Evolutionary conservation across 2,888 invertebrate species (phyloP), one percentile per base, ranked within the genome.

Genomic region (Diplolepis rosae): DNA sequence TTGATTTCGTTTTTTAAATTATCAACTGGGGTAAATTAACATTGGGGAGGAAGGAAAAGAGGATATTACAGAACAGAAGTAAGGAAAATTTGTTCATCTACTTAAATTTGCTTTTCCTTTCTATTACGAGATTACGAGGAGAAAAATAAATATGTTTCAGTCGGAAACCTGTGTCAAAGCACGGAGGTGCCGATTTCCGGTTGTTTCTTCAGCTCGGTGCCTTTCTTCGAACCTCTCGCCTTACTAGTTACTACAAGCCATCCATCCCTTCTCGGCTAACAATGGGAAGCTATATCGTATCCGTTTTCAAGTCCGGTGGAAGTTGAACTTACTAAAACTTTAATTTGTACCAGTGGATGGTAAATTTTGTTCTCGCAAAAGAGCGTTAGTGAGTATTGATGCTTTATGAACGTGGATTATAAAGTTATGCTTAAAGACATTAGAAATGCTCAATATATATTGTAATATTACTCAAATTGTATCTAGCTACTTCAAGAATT

Each of bases 101-200:
- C 6, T 24, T 39, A 39, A 61, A 27, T 61, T 61, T 61, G 61
- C n/a, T 61, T 24, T 39, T 39, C 39, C 27, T 61, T 61, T 35
- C 27, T 61, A 39, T 24, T 61, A 61, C n/a, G 9, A 22, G 61
- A 61, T 61, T 61, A 39, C 39, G 61, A 9, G 15, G 24, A 39
- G 61, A 61, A 61, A 61, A 39, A 61, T 61, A 61, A 61, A 61
- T 61, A 61, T 9, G 39, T 61, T 39, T n/a, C 24, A 39, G 61
- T 61, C 61, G 61, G 61, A 61, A 61, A 61, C 61, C 61, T 35
- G 39, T 61, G 61, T 61, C 39, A 61, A 61, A 61, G 39, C 39
- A 73, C 74, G 69, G 72, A 48, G 69, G 69, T 69, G 69, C 65
- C 73, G 73, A 71, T 77, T 77, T 75, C 77, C 77, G 77, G 77